Conservation (phyloP, 1,140 invertebrate genomes). For the Drosophila sproati region DNA sequence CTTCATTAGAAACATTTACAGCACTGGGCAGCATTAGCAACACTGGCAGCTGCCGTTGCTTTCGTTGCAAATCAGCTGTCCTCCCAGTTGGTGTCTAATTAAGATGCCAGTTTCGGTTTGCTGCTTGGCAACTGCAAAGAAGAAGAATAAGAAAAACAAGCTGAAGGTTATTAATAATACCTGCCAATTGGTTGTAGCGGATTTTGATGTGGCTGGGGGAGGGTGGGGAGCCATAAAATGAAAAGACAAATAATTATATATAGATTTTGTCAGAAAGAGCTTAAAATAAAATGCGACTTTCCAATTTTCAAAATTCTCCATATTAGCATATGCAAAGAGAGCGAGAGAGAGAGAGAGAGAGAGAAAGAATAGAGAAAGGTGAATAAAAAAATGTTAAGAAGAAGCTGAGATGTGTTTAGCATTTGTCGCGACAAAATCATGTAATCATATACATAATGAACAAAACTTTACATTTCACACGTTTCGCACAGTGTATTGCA, state of each 20-base stretch:
- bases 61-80: conserved; percentile 56
- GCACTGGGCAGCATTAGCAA: background rate
- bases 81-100: conserved; percentile 59
- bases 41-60: conserved; percentile 29
- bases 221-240: conserved; percentile 19
- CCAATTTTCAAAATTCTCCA: no score
- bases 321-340: no score
- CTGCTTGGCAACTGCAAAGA: conserved; percentile 29
- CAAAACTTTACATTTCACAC: no score
- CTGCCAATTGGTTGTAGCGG: conserved; percentile 23
- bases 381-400: no score
- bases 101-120: conserved; percentile 58
- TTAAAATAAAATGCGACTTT: no score
- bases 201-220: background rate
- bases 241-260: conserved; percentile 49
- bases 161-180: conserved; percentile 66
- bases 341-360: no score
- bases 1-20: conserved; percentile 76
- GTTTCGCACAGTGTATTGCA: background rate
- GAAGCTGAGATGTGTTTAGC: no score
- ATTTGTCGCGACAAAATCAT: no score
- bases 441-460: no score
- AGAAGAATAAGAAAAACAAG: no score
- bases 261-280: background rate
- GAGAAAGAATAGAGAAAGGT: no score